A percentile compares a stretch with the other conserved stretches of the same genome.
Evolutionary conservation across 2,113 vertebrate species (phyloP).

Genomic region (Bos indicus): DNA sequence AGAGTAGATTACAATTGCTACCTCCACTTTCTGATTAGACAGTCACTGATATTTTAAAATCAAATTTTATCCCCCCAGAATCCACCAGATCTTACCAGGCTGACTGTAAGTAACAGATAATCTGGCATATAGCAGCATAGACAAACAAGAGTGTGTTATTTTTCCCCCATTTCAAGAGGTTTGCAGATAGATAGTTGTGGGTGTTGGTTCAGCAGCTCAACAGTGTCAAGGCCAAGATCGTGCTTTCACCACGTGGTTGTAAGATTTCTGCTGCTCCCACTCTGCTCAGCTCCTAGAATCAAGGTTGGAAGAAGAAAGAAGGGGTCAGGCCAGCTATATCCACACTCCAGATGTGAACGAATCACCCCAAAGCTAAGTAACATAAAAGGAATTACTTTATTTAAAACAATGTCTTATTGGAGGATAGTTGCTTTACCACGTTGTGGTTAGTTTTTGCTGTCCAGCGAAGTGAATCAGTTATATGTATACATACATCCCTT

Average conservation of each 20-base stretch:
- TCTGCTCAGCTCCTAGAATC: neutral
- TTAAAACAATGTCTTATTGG: neutral
- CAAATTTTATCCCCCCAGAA: neutral
- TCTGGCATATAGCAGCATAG: neutral
- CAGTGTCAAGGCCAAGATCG: neutral
- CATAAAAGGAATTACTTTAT: neutral
- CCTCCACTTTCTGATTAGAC: neutral
- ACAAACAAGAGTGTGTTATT: neutral
- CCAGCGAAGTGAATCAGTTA: neutral
- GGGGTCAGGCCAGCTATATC: neutral
- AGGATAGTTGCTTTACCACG: neutral
- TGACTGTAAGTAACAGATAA: neutral
- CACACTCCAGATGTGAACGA: neutral
- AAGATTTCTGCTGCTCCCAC: neutral
- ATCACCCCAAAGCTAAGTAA: neutral
- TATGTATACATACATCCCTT: neutral
- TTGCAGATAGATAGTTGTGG: neutral
- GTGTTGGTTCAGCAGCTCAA: neutral
- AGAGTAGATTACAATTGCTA: neutral
- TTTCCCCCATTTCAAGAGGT: neutral
- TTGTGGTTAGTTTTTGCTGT: neutral
- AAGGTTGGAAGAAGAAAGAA: neutral
- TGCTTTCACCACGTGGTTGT: neutral
- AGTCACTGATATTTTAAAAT: neutral
- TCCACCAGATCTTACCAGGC: neutral